A percentile compares a stretch with the other conserved stretches of the same genome.
Conservation (phyloP, 2,797 vertebrate species). For the Oryzias sinensis region DNA sequence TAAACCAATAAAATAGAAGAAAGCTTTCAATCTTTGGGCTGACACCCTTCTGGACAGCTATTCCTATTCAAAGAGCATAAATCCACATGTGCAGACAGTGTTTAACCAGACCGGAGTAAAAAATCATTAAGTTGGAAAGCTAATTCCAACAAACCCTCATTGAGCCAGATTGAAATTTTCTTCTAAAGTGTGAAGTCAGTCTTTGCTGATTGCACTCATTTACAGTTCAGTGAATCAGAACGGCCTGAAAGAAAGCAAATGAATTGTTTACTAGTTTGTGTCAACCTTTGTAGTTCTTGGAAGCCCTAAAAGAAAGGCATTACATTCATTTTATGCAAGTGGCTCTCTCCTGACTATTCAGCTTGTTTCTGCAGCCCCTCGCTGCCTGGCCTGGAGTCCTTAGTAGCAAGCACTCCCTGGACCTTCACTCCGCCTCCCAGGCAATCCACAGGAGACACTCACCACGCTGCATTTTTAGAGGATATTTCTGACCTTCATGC, state of each 20-base stretch:
- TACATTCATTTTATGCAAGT: constrained; percentile 1
- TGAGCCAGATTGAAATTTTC: too few relatives aligned
- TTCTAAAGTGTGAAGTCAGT: background rate
- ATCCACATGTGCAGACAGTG: too few relatives aligned
- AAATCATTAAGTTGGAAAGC: too few relatives aligned
- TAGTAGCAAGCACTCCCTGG: constrained; percentile 3
- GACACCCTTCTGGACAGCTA: too few relatives aligned
- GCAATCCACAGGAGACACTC: background rate
- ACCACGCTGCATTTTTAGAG: too few relatives aligned
- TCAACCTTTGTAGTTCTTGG: background rate
- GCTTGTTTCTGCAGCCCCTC: constrained; percentile 1
- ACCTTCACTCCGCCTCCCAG: background rate
- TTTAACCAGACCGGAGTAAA: too few relatives aligned
- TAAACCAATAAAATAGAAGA: too few relatives aligned
- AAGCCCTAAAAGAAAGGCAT: background rate
- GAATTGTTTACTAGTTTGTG: background rate
- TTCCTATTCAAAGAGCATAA: too few relatives aligned
- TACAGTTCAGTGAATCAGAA: background rate
- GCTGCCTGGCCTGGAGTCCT: background rate
- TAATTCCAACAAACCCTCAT: too few relatives aligned
- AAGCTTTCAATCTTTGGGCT: too few relatives aligned
- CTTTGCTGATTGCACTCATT: background rate
- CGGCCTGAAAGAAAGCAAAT: background rate
- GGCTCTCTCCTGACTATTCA: background rate
- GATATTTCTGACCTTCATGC: too few relatives aligned